phyloP scores from a whole-genome alignment of 1,140 invertebrate genomes.

The Listronotus bonariensis region DNA sequence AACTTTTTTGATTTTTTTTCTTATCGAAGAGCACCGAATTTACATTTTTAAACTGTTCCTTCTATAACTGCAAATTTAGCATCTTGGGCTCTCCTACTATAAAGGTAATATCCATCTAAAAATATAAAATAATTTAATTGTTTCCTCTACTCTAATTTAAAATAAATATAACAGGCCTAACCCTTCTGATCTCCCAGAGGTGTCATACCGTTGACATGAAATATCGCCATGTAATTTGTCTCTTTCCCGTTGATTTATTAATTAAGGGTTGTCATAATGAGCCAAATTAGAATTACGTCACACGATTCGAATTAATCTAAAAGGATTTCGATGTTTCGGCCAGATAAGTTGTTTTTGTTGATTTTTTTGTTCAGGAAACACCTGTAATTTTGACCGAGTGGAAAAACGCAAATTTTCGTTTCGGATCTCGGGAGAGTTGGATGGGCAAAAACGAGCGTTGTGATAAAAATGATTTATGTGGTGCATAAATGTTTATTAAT shows the following conservation, averaged over 20 bases:
- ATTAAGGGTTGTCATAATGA: conserved; percentile 45
- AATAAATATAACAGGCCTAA: conserved; percentile 40
- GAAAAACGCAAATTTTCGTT: conserved; percentile 5
- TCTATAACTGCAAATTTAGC: no score
- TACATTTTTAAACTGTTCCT: no score
- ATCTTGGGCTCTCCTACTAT: no score
- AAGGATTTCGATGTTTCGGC: conserved; percentile 6
- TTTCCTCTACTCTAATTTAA: no score
- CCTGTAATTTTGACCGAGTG: conserved; percentile 7
- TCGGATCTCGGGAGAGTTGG: background rate
- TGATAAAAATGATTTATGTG: conserved; percentile 14
- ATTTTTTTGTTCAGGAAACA: conserved; percentile 1
- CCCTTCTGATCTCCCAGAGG: conserved; percentile 49
- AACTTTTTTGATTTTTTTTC: no score
- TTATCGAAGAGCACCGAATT: no score
- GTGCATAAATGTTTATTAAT: no score
- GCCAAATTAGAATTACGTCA: conserved; percentile 11
- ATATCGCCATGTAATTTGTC: conserved; percentile 52
- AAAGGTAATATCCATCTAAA: no score
- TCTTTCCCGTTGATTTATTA: conserved; percentile 48
- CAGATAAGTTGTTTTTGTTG: conserved; percentile 10
- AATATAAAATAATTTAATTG: no score
- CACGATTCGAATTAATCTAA: conserved; percentile 12
- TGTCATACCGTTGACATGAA: conserved; percentile 51
- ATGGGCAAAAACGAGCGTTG: background rate